Evolutionary conservation across 2,888 invertebrate species (phyloP).

Genomic region (Lycophotia porphyrea): DNA sequence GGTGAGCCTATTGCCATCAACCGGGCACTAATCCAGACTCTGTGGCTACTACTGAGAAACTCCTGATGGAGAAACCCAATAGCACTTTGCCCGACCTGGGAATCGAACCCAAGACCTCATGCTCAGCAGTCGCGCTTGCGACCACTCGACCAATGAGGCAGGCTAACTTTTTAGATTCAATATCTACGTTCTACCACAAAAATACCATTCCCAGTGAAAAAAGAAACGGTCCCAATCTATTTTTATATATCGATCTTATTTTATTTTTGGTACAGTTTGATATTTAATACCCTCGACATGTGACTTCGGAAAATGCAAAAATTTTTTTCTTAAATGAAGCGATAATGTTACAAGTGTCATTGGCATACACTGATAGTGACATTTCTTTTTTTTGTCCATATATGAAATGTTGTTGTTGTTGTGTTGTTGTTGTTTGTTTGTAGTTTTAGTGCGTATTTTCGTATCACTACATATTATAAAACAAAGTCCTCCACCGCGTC

Average conservation of each 20-base stretch:
- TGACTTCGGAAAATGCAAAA: conserved; percentile 16
- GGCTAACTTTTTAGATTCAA: not conserved
- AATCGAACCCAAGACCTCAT: no score
- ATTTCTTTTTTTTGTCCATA: conserved; percentile 6
- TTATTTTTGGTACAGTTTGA: conserved; percentile 4
- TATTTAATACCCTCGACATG: conserved; percentile 11
- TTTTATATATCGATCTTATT: not conserved
- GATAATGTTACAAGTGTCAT: conserved; percentile 4
- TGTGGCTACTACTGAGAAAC: no score
- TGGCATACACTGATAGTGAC: conserved; percentile 4
- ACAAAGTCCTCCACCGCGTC: rapidly evolving
- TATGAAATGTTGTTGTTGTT: no score
- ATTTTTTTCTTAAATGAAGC: conserved; percentile 18
- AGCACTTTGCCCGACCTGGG: no score
- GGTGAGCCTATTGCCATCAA: no score
- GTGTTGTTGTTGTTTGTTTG: no score
- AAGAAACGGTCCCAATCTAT: not conserved
- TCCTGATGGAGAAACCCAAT: no score
- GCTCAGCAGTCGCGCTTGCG: no score
- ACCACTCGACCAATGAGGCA: no score
- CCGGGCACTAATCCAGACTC: no score
- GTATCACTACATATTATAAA: not conserved
- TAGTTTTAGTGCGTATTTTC: not conserved
- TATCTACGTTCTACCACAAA: not conserved
- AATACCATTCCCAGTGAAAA: not conserved